These are phyloP conservation scores for Champsocephalus esox DNA, from an alignment of 2,797 vertebrate genomes.

Conservation along the genomic window DNA sequence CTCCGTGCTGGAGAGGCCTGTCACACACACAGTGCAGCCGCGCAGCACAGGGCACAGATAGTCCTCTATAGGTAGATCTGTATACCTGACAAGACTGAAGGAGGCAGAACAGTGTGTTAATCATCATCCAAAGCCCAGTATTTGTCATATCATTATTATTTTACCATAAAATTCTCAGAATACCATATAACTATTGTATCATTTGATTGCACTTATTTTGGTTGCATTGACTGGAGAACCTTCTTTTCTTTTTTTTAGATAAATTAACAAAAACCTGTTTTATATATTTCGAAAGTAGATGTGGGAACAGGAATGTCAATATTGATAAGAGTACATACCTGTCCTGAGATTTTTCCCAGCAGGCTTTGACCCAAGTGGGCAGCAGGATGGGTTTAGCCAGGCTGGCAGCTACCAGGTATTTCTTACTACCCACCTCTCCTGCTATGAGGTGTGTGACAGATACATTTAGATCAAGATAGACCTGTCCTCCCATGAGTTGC, in stretches of 20 bases:
- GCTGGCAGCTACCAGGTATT: conserved; percentile 96
- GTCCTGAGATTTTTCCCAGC: conserved; percentile 94
- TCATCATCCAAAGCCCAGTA: not conserved
- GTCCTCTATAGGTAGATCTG: conserved; percentile 88
- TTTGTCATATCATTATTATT: not conserved
- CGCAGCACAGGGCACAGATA: conserved; percentile 91
- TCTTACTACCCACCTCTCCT: conserved; percentile 98
- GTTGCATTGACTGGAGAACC: not conserved
- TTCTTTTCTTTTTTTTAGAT: not conserved
- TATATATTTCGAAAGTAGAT: not conserved
- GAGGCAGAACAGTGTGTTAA: not conserved
- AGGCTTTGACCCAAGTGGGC: conserved; percentile 91
- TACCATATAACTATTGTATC: not conserved
- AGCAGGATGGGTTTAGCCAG: conserved; percentile 93
- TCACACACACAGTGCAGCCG: conserved; percentile 95
- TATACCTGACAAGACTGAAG: conserved; percentile 88
- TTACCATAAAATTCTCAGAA: not conserved
- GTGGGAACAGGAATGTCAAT: not conserved
- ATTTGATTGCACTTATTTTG: not conserved
- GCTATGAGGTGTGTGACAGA: conserved; percentile 97
- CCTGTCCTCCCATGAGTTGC: conserved; percentile 94
- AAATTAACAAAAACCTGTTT: not conserved
- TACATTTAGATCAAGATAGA: conserved; percentile 91
- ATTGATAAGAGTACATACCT: conserved; percentile 78
- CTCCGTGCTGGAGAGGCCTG: conserved; percentile 89